Percentiles rank a stretch among this genome's conserved stretches.
These are phyloP conservation scores for Ditylenchus dipsaci DNA, from an alignment of 1,140 invertebrate genomes.

Conservation along the genomic window DNA sequence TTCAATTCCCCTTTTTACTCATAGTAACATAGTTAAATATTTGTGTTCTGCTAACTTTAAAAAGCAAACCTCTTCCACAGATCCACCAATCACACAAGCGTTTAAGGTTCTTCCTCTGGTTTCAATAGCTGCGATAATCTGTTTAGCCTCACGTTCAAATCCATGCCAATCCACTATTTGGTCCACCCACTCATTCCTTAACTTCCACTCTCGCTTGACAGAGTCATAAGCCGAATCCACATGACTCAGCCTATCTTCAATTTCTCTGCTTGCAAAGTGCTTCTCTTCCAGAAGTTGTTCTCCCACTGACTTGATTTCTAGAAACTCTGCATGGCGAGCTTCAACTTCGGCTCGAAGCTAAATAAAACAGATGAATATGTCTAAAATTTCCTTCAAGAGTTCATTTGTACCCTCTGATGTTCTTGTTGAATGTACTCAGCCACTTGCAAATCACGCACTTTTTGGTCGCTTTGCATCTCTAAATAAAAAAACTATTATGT, in stretches of 20 bases:
- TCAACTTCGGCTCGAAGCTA: constrained; percentile 84
- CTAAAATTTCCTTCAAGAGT: too few species aligned
- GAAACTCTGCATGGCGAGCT: constrained; percentile 80
- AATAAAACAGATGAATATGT: too few species aligned
- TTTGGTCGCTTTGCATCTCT: constrained; percentile 70
- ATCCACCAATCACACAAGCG: constrained; percentile 61
- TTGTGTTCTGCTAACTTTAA: too few species aligned
- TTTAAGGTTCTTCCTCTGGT: constrained; percentile 49
- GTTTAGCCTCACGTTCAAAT: constrained; percentile 87
- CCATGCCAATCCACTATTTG: constrained; percentile 85
- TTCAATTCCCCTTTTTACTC: too few species aligned
- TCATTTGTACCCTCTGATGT: constrained; percentile 69
- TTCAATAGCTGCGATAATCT: constrained; percentile 77
- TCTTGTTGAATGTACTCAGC: constrained; percentile 81
- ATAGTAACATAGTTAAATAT: too few species aligned
- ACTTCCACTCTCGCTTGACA: constrained; percentile 78
- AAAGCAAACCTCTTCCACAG: constrained; percentile 69
- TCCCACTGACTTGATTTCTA: constrained; percentile 72
- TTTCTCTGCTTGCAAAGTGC: constrained; percentile 68
- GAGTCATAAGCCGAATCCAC: constrained; percentile 73
- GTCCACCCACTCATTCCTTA: constrained; percentile 81
- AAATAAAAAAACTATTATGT: too few species aligned
- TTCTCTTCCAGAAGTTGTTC: constrained; percentile 74
- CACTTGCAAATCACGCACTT: constrained; percentile 77
- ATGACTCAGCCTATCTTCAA: constrained; percentile 73